These are phyloP conservation scores for Polydrusus cervinus DNA, from an alignment of 2,888 invertebrate genomes.

Conservation along the genomic window DNA sequence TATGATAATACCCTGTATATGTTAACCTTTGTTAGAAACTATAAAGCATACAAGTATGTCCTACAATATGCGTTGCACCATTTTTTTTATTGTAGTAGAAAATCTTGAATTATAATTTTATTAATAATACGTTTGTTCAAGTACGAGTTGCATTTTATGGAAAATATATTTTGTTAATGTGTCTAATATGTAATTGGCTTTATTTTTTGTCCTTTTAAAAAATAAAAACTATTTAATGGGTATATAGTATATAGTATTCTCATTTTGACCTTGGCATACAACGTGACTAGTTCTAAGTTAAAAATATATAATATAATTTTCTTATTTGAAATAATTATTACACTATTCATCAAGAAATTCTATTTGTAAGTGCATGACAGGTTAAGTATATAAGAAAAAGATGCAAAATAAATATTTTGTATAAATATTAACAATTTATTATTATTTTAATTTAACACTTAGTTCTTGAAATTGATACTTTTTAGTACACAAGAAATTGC, in stretches of 20 bases:
- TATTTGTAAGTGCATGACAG: no score
- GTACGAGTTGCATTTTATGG: constrained; percentile 2
- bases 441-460: no score
- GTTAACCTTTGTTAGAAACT: background rate
- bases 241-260: background rate
- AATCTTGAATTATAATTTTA: constrained; percentile 6
- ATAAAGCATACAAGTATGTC: background rate
- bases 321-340: no score
- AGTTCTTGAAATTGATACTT: no score
- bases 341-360: no score
- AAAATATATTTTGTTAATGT: constrained; percentile 8
- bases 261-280: background rate
- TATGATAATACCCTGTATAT: no score
- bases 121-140: background rate
- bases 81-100: constrained; percentile 8
- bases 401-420: no score
- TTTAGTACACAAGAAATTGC: no score
- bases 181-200: background rate
- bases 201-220: constrained; percentile 6
- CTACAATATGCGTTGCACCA: constrained; percentile 17
- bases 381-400: no score
- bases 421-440: background rate
- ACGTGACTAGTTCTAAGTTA: constrained; percentile 3
- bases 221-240: background rate
- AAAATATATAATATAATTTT: no score